These are phyloP conservation scores for Saccopteryx leptura DNA, from an alignment of 2,113 vertebrate species.

Conservation along the genomic window DNA sequence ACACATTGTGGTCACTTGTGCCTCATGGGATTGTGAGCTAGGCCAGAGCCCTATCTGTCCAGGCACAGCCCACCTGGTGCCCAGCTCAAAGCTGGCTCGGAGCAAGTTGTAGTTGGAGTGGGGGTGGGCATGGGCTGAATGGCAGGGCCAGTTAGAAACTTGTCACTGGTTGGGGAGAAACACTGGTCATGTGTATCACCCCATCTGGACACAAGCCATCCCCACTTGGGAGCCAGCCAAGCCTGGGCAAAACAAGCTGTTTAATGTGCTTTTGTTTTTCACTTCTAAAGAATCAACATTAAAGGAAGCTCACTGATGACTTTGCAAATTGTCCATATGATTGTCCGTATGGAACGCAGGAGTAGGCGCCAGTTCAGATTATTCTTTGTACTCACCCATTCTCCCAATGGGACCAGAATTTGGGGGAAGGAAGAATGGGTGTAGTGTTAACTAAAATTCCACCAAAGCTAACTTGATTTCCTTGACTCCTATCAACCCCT, in stretches of 20 bases:
- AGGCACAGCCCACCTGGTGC: background rate
- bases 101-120: fast-evolving
- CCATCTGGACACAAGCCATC: background rate
- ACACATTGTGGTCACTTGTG: background rate
- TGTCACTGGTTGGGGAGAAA: background rate
- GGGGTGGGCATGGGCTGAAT: background rate
- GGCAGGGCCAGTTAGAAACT: background rate
- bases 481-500: background rate
- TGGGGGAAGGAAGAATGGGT: constrained; percentile 51
- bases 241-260: background rate
- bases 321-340: background rate
- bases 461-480: constrained; percentile 17
- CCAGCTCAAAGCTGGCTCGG: background rate
- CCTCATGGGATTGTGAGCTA: background rate
- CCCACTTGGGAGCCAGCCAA: background rate
- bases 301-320: constrained; percentile 16
- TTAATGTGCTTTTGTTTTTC: constrained; percentile 35
- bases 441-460: background rate
- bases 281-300: background rate
- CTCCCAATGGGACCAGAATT: background rate
- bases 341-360: background rate
- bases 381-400: background rate
- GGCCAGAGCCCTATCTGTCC: background rate
- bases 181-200: too few species aligned
- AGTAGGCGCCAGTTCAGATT: background rate